These are phyloP conservation scores for Chrysomela aeneicollis DNA, from an alignment of 2,888 invertebrate species.

Conservation along the genomic window DNA sequence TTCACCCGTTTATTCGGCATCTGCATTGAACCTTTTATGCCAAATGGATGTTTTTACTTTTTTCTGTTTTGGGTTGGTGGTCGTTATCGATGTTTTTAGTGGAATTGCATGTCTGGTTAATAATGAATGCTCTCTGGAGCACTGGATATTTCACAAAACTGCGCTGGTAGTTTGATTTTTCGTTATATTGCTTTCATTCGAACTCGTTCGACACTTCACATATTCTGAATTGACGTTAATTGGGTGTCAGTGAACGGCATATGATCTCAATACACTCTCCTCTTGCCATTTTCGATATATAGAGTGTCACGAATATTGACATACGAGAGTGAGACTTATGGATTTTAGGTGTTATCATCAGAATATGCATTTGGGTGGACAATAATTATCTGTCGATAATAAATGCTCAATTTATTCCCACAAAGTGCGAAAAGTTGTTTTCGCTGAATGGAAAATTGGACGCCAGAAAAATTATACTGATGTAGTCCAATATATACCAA, in stretches of 20 bases:
- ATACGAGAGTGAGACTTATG: background rate
- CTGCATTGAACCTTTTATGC: constrained; percentile 43
- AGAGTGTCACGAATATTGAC: background rate
- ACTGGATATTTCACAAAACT: constrained; percentile 57
- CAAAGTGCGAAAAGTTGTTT: background rate
- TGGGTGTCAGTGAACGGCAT: constrained; percentile 15
- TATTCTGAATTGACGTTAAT: constrained; percentile 31
- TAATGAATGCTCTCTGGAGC: constrained; percentile 56
- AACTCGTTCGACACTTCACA: constrained; percentile 26
- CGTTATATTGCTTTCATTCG: constrained; percentile 48
- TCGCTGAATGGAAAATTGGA: background rate
- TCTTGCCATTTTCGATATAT: background rate
- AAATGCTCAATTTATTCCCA: background rate
- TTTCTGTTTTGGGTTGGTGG: constrained; percentile 52
- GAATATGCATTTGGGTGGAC: background rate
- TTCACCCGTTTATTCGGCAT: constrained; percentile 32
- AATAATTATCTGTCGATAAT: background rate
- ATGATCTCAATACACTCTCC: constrained; percentile 2
- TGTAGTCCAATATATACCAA: too few species aligned
- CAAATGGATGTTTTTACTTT: constrained; percentile 46
- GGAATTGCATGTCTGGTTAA: constrained; percentile 61
- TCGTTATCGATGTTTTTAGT: constrained; percentile 62
- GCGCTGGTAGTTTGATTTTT: constrained; percentile 54
- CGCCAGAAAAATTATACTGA: too few species aligned
- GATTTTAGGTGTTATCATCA: background rate